Base-by-base conservation (phyloP, 2,888 invertebrate genomes). In the Drosophila pegasa region DNA sequence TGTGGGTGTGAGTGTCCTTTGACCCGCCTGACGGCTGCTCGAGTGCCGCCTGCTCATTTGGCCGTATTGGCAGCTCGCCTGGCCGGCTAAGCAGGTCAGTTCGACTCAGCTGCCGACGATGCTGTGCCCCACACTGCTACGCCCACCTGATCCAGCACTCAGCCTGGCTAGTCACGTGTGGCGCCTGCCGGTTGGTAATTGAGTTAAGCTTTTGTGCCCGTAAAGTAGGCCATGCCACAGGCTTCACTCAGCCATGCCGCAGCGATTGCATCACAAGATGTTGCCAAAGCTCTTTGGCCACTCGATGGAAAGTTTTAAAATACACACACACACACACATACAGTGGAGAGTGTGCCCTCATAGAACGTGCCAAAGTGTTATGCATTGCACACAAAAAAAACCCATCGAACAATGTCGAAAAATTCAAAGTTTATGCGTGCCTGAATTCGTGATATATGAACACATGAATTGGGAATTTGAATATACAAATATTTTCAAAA, bases 151-250 rank as follows among this genome's bases (percentile, higher is more conserved):
- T 73, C 65, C 33, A 33, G n/a, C 33, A 50, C 55, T 57, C 79
- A 63, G 48, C 61, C 54, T 63, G 71, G 70, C 64, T 81, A 84
- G 81, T 83, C 77, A 88, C 77, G 88, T 87, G 87, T 81, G 86
- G 63, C 80, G 63, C 43, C 58, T 60, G 51, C 40, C 60, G 16
- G 16, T 37, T 47, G 63, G 87, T 88, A 83, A 88, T 83, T 87
- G 83, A 83, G 88, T 83, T 83, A 88, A 87, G 88, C 75, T 88
- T 83, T 88, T 87, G 75, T 81, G 75, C 61, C 18, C 18, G 12
- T 52, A 60, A 78, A 63, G 60, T 82, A 75, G 82, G 86, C 80
- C 82, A 82, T 72, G 72, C 71, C 70, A 55, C 54, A 68, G 74
- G 78, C 69, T 83, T 69, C 70, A 75, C 71, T 60, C 80, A 59